Evolutionary conservation across 64 coral and sea anemone genomes (phyloP).

Genomic region (Stichodactyla helianthus): DNA sequence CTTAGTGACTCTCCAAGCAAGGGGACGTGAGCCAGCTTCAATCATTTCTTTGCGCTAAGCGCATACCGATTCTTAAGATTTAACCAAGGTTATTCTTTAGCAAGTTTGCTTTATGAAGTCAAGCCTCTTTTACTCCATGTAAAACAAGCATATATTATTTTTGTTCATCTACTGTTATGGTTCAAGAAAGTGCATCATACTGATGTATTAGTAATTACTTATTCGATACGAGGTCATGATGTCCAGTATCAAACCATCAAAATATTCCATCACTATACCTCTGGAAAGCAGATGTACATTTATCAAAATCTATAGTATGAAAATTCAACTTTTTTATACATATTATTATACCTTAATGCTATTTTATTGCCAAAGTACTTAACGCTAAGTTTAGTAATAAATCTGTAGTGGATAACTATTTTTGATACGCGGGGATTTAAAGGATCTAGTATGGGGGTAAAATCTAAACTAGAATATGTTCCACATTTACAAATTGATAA

Average conservation of each 20-base stretch:
- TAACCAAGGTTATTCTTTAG: not conserved
- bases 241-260: not conserved
- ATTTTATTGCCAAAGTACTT: not conserved
- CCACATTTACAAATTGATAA: too few relatives aligned
- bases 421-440: not conserved
- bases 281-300: constrained; percentile 7
- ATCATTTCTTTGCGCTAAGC: too few relatives aligned
- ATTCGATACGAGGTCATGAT: not conserved
- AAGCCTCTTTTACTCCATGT: not conserved
- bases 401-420: not conserved
- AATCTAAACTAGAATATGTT: too few relatives aligned
- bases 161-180: constrained; percentile 6
- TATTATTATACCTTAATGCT: not conserved
- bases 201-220: not conserved
- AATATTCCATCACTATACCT: constrained; percentile 2
- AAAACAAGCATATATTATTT: not conserved
- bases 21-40: too few relatives aligned
- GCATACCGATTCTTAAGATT: too few relatives aligned
- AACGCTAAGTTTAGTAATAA: too few relatives aligned
- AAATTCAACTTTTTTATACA: not conserved
- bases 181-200: not conserved
- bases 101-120: not conserved
- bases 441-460: too few relatives aligned
- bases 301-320: not conserved
- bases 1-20: too few relatives aligned